A percentile compares a stretch with the other conserved stretches of the same genome.
Conservation (phyloP, 2,113 vertebrate genomes). For the Caranx ignobilis region DNA sequence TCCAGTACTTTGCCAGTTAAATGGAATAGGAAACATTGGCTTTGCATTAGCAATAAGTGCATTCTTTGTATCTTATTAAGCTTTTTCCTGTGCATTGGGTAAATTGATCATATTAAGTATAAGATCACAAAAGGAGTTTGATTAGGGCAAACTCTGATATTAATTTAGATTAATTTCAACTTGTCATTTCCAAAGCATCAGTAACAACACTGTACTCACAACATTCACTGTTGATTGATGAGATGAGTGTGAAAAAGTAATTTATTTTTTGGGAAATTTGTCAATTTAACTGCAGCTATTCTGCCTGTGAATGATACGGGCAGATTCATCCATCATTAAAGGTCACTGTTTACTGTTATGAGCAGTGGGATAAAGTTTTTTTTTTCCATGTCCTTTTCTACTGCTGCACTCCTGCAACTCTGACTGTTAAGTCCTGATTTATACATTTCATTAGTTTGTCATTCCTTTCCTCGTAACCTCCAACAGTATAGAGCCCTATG, state of each 20-base stretch:
- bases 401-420: background rate
- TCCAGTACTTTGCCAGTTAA: too few species aligned
- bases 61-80: background rate
- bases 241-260: background rate
- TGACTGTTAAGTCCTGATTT: constrained; percentile 9
- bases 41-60: constrained; percentile 14
- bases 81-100: background rate
- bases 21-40: constrained; percentile 1
- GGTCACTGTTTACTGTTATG: background rate
- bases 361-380: background rate
- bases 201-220: too few species aligned
- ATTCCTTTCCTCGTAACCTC: background rate
- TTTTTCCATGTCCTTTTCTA: background rate
- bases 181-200: too few species aligned
- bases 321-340: background rate
- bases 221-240: too few species aligned
- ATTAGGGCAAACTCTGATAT: background rate
- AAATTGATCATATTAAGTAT: too few species aligned
- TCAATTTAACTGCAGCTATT: constrained; percentile 1
- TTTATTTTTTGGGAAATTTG: background rate
- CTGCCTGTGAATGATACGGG: constrained; percentile 1
- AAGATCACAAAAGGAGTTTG: too few species aligned
- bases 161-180: too few species aligned
- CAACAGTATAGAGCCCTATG: background rate
- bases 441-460: constrained; percentile 19